Evolutionary conservation across 2,888 invertebrate species (phyloP).

Genomic region (Yponomeuta malinellus): DNA sequence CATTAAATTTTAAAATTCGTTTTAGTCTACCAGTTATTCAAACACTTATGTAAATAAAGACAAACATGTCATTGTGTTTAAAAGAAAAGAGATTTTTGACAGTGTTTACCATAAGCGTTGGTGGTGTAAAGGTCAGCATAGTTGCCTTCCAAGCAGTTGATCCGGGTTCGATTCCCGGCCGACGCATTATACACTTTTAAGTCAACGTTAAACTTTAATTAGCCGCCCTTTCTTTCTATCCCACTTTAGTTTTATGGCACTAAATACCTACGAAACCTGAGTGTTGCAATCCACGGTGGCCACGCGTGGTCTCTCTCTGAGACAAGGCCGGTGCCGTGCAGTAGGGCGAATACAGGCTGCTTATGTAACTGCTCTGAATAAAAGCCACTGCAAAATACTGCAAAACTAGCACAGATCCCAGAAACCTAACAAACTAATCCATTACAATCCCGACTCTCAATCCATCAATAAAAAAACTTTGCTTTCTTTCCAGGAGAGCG

Average conservation of each 20-base stretch:
- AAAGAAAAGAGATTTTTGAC: not conserved
- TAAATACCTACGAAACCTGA: too few relatives aligned
- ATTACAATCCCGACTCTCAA: not conserved
- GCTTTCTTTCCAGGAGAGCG: not conserved
- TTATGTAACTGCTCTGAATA: not conserved
- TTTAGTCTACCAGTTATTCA: too few relatives aligned
- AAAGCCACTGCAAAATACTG: not conserved
- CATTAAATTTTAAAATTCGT: too few relatives aligned
- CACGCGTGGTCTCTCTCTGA: too few relatives aligned
- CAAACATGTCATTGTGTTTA: too few relatives aligned
- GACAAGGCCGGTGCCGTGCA: too few relatives aligned
- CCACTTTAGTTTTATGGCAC: too few relatives aligned
- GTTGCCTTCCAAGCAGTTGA: constrained; percentile 54
- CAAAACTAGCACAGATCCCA: not conserved
- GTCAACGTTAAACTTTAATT: too few relatives aligned
- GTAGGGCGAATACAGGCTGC: not conserved
- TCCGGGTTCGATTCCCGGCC: constrained; percentile 32
- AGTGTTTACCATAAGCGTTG: constrained; percentile 35
- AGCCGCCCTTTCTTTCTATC: too few relatives aligned
- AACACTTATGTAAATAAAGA: too few relatives aligned
- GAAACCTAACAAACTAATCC: not conserved
- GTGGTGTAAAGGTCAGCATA: constrained; percentile 52
- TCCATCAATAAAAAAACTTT: constrained; percentile 4
- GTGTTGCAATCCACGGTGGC: too few relatives aligned
- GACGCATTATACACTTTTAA: constrained; percentile 1